Conservation (phyloP, 1,140 invertebrate species). For the Drosophila busckii region DNA sequence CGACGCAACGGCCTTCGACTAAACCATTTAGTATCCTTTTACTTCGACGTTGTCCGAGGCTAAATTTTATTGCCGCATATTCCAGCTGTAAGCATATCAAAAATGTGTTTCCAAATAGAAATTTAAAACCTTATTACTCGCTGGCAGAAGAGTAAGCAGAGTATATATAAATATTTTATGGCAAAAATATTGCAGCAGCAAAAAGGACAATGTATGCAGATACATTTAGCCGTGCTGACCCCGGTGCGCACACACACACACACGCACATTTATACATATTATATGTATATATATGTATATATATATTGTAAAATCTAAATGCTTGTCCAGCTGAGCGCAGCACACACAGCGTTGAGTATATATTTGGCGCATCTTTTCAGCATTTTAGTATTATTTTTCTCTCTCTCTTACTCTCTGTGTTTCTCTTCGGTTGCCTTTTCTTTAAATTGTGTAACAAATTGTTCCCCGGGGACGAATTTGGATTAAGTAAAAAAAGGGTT, state of each 20-base stretch:
- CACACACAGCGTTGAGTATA: slow-evolving; percentile 28
- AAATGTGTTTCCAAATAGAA: slow-evolving; percentile 67
- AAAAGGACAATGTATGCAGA: slow-evolving; percentile 68
- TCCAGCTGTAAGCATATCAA: slow-evolving; percentile 51
- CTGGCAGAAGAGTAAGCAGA: slow-evolving; percentile 2
- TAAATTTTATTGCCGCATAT: slow-evolving; percentile 55
- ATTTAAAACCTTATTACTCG: slow-evolving; percentile 73
- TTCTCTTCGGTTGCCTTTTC: slow-evolving; percentile 24
- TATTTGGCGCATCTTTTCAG: slow-evolving; percentile 17
- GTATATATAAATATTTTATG: slow-evolving; percentile 72
- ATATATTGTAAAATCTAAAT: slow-evolving; percentile 69
- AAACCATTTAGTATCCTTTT: slow-evolving; percentile 25
- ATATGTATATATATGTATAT: too few relatives aligned
- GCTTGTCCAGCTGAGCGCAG: slow-evolving; percentile 18
- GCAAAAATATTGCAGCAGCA: slow-evolving; percentile 66
- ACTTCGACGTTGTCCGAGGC: slow-evolving; percentile 5
- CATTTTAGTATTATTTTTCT: too few relatives aligned
- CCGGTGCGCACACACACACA: slow-evolving; percentile 17
- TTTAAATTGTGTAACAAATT: slow-evolving; percentile 77
- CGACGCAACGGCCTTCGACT: too few relatives aligned
- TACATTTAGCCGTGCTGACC: slow-evolving; percentile 45
- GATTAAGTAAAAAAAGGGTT: slow-evolving; percentile 77
- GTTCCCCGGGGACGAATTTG: slow-evolving; percentile 75
- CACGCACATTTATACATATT: too few relatives aligned
- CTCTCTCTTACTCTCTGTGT: slow-evolving; percentile 2